A percentile compares a stretch with the other conserved stretches of the same genome.
phyloP scores from a whole-genome alignment of 2,888 invertebrate species.

The Phortica magna region DNA sequence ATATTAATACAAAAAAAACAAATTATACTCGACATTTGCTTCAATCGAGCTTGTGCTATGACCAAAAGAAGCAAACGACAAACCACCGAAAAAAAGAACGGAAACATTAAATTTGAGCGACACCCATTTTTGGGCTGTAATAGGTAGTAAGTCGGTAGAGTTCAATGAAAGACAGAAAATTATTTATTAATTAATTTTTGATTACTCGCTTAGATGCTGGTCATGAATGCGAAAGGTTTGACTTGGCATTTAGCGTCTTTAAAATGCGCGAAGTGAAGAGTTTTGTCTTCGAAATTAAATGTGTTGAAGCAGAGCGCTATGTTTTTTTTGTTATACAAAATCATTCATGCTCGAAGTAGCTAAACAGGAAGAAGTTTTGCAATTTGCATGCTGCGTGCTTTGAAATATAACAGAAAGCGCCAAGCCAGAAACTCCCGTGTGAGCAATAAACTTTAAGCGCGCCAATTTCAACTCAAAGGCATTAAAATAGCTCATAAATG shows the following conservation, averaged over 20 bases:
- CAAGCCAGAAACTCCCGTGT: no score
- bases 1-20: conserved; percentile 46
- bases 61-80: neutral
- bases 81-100: neutral
- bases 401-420: neutral
- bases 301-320: neutral
- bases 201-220: neutral
- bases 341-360: neutral
- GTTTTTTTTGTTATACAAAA: neutral
- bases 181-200: neutral
- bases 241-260: neutral
- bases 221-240: no score
- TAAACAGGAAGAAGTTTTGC: neutral
- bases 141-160: neutral
- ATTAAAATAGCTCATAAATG: neutral
- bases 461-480: neutral
- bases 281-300: neutral
- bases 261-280: neutral
- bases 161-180: neutral
- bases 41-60: neutral
- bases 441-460: no score
- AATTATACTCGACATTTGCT: conserved; percentile 47
- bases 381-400: neutral
- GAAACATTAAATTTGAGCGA: neutral
- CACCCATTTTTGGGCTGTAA: neutral